These are phyloP conservation scores for Pandemis corylana DNA, from an alignment of 2,888 invertebrate genomes.

Conservation along the genomic window DNA sequence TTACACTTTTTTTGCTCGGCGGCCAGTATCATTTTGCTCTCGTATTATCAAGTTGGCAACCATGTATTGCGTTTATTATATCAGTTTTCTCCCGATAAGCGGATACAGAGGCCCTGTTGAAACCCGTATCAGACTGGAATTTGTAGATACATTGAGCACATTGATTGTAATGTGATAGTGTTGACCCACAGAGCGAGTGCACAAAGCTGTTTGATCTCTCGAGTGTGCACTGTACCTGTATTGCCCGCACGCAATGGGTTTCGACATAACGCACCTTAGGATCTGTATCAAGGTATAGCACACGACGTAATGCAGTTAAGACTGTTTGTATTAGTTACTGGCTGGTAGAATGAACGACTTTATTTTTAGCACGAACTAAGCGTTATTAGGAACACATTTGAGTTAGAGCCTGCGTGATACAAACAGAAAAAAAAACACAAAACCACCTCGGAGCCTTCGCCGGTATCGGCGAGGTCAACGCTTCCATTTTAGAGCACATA, in stretches of 20 bases:
- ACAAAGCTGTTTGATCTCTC: slow-evolving; percentile 43
- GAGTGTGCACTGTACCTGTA: slow-evolving; percentile 31
- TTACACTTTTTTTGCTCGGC: slow-evolving; percentile 54
- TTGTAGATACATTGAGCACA: slow-evolving; percentile 56
- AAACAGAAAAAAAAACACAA: slow-evolving; percentile 68
- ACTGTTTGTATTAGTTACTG: slow-evolving; percentile 40
- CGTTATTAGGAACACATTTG: slow-evolving; percentile 3
- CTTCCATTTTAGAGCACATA: slow-evolving; percentile 65
- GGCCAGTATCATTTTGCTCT: slow-evolving; percentile 52
- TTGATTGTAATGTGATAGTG: slow-evolving; percentile 55
- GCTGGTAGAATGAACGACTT: slow-evolving; percentile 16
- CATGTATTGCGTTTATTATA: slow-evolving; percentile 41
- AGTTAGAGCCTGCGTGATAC: slow-evolving; percentile 44
- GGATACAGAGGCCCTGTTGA: slow-evolving; percentile 62
- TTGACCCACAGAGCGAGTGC: slow-evolving; percentile 51
- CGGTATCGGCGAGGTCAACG: slow-evolving; percentile 69
- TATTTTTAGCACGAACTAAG: neutral
- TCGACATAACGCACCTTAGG: slow-evolving; percentile 53
- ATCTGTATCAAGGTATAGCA: neutral
- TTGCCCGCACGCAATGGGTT: slow-evolving; percentile 47
- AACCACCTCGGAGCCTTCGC: slow-evolving; percentile 66
- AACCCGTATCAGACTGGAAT: slow-evolving; percentile 46
- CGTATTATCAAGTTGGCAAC: slow-evolving; percentile 35
- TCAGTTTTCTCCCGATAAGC: slow-evolving; percentile 64
- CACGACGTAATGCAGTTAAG: neutral